phyloP scores from a whole-genome alignment of 1,140 invertebrate genomes.

The Hypsibius dujardini region DNA sequence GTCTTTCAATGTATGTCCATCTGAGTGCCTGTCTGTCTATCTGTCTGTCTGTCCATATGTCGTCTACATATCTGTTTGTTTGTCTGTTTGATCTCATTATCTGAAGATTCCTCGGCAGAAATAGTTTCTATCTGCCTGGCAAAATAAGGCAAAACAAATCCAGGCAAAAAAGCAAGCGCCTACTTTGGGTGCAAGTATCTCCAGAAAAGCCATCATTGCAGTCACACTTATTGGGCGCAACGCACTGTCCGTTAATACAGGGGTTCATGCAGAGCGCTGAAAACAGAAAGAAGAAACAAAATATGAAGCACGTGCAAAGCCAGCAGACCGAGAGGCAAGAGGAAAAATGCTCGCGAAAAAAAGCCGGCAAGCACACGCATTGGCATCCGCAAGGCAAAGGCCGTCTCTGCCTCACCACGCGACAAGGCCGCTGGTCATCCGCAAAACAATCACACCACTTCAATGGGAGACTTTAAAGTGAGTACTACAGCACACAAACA shows the following conservation, averaged over 20 bases:
- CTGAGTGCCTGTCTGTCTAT: too few species aligned
- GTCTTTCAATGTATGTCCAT: too few species aligned
- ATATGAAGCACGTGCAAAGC: conserved; percentile 14
- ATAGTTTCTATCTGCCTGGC: too few species aligned
- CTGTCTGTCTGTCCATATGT: too few species aligned
- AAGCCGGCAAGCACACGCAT: conserved; percentile 16
- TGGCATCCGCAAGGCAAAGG: conserved; percentile 13
- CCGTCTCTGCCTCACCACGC: too few species aligned
- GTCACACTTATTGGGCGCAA: conserved; percentile 63
- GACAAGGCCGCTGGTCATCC: conserved; percentile 20
- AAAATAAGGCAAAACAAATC: too few species aligned
- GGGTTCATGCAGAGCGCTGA: conserved; percentile 52
- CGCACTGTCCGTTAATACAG: conserved; percentile 64
- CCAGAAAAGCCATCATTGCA: conserved; percentile 72
- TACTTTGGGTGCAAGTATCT: conserved; percentile 65
- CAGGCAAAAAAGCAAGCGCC: conserved; percentile 34
- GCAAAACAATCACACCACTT: conserved; percentile 17
- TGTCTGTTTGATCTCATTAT: too few species aligned
- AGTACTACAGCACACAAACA: not conserved
- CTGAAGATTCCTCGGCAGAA: too few species aligned
- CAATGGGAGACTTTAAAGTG: conserved; percentile 14
- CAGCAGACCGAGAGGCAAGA: not conserved
- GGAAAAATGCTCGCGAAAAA: conserved; percentile 9
- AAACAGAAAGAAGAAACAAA: conserved; percentile 22
- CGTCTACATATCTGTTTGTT: too few species aligned